These are phyloP conservation scores for Euplexia lucipara DNA, from an alignment of 2,888 invertebrate species.

Conservation along the genomic window DNA sequence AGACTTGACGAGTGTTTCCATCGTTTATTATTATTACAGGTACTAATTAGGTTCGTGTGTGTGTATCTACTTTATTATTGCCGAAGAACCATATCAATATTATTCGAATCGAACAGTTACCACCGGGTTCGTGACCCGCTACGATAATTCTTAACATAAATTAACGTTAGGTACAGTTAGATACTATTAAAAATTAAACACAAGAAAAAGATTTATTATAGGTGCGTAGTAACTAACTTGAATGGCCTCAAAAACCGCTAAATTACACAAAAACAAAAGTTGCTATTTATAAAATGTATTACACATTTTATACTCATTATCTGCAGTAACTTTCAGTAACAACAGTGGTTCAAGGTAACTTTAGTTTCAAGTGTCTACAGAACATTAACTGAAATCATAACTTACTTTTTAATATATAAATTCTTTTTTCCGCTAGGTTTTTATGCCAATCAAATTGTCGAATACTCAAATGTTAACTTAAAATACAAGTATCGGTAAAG, in stretches of 20 bases:
- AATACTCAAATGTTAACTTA: too few relatives aligned
- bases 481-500: background rate
- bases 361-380: background rate
- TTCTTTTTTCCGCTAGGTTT: background rate
- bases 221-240: background rate
- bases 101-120: conserved; percentile 21
- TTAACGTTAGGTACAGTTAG: background rate
- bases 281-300: background rate
- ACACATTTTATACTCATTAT: conserved; percentile 5
- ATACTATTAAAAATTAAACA: background rate
- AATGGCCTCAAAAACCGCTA: background rate
- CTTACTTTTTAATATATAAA: background rate
- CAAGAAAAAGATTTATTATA: background rate
- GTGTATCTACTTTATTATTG: conserved; percentile 9
- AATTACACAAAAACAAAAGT: too few relatives aligned
- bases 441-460: too few relatives aligned
- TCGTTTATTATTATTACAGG: conserved; percentile 1
- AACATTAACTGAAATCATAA: background rate
- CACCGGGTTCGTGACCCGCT: conserved; percentile 27
- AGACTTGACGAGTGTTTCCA: background rate
- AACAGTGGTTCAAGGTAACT: conserved; percentile 18
- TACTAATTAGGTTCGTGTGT: background rate
- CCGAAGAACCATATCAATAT: conserved; percentile 1
- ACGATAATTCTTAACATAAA: conserved; percentile 6
- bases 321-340: conserved; percentile 13